Conservation (phyloP, 2,797 vertebrate genomes). For the Acrossocheilus fasciatus region DNA sequence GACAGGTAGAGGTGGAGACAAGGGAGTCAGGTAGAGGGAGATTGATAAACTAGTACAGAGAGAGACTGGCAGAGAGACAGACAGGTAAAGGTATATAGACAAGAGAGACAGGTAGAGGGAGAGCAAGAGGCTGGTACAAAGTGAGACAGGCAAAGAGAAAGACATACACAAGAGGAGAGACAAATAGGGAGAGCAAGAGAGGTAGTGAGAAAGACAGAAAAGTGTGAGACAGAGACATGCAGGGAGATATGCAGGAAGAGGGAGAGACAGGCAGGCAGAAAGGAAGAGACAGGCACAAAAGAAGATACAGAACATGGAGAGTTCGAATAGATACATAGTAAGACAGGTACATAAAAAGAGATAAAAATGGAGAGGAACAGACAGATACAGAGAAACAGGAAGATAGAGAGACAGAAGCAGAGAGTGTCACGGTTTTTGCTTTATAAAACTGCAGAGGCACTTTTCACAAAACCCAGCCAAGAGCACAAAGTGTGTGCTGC, state of each 20-base stretch:
- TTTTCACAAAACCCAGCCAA: slow-evolving; percentile 4
- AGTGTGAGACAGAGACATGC: neutral
- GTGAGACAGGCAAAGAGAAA: neutral
- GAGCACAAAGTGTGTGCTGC: slow-evolving; percentile 7
- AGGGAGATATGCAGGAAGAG: neutral
- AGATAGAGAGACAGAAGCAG: neutral
- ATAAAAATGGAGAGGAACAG: neutral
- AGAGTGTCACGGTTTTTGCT: slow-evolving; percentile 16
- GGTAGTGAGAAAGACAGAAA: neutral
- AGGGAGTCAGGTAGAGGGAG: neutral
- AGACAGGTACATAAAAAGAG: neutral
- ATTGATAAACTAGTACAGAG: neutral
- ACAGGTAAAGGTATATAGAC: neutral
- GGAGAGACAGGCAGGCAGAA: neutral
- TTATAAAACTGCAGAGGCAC: slow-evolving; percentile 24
- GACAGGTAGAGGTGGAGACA: neutral
- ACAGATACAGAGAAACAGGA: neutral
- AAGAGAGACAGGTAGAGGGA: neutral
- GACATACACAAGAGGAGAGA: neutral
- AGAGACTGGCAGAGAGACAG: neutral
- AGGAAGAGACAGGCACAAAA: neutral
- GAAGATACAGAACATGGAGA: neutral
- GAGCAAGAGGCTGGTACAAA: neutral
- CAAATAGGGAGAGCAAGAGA: neutral
- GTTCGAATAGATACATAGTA: neutral